Conservation (phyloP, 2,888 invertebrate species). For the Eilema griseolum region DNA sequence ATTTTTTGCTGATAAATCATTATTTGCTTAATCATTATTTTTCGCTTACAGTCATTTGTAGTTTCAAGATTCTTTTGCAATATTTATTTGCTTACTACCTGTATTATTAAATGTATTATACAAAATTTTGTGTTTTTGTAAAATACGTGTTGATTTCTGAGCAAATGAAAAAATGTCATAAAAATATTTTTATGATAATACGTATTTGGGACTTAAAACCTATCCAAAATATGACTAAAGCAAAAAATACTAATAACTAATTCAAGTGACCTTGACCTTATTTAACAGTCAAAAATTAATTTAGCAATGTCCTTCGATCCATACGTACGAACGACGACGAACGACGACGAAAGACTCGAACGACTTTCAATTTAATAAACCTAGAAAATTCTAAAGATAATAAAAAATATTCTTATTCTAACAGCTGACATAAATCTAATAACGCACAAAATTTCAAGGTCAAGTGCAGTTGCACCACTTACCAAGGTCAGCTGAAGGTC, state of each 20-base stretch:
- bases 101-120: too few species aligned
- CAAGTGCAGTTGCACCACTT: slow-evolving; percentile 74
- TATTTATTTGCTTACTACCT: too few species aligned
- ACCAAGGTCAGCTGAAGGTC: slow-evolving; percentile 77
- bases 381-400: not conserved
- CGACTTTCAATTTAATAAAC: not conserved
- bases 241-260: not conserved
- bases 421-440: slow-evolving; percentile 22
- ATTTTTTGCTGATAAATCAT: not conserved
- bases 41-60: too few species aligned
- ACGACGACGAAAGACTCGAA: too few species aligned
- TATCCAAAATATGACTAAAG: not conserved
- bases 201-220: not conserved
- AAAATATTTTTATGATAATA: not conserved
- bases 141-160: not conserved
- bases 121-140: too few species aligned
- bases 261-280: not conserved
- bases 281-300: not conserved
- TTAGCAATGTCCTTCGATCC: slow-evolving; percentile 3
- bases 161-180: not conserved
- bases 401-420: not conserved
- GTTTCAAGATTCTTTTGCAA: too few species aligned
- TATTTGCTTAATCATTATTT: not conserved
- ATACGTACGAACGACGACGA: not conserved
- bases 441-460: slow-evolving; percentile 57